Base-by-base conservation (phyloP, 2,113 vertebrate species). In the Indri indri region DNA sequence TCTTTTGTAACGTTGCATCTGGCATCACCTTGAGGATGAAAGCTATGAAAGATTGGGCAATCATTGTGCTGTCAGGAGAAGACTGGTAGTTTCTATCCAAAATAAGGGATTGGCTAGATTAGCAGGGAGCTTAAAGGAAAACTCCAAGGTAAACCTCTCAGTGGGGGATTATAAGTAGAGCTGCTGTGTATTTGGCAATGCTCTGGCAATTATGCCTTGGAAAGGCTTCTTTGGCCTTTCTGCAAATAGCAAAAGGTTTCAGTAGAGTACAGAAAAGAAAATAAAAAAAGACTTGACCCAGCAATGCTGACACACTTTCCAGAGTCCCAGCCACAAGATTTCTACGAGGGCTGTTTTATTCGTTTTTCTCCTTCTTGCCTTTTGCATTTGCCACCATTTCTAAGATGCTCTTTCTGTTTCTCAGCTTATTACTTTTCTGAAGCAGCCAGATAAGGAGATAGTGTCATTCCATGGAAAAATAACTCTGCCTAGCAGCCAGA, bases 81-180 rank as follows among this genome's bases (percentile, higher is more conserved):
- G 74, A 77, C 5, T 25, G 37, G 54, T 52, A 52, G 63, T 23
- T 93, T 88, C n/a, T 86, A 70, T 95, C 65, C 65, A 79, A 94
- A 96, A 80, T 32, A 91, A 70, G 79, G 20, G 52, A 74, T 0
- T 90, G 63, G 45, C 3, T 79, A 90, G 63, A 92, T 79, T 22
- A 92, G 42, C 76, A 92, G 40, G 47, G 10, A 70, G 50, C 3
- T 77, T 77, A 95, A 90, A 87, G 92, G 50, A 90, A 79, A 95
- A 83, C 34, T 54, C 74, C 22, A 25, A 94, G 65, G 54, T 42
- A 81, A 92, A 76, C 1, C 25, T 88, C 68, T 94, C n/a, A 22
- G 81, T 30, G n/a, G 52, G 79, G 17, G 85, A 73, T 13, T 71
- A 9, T 17, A 84, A 74, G n/a, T 25, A 47, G 54, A 74, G 34